Conservation (phyloP, 2,797 vertebrate genomes). For the Spea hammondii region DNA sequence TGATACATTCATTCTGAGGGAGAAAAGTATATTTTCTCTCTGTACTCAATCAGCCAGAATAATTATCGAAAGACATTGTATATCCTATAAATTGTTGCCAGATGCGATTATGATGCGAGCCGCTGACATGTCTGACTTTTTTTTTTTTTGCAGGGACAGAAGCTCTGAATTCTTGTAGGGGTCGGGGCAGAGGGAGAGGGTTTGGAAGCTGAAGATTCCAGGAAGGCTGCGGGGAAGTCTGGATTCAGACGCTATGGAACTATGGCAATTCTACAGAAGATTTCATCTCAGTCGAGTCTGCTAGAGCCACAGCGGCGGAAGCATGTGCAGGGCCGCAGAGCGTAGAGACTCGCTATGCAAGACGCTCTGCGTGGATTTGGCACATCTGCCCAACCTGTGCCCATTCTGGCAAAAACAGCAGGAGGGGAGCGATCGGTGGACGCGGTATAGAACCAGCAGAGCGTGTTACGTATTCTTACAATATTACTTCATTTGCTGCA, state of each 20-base stretch:
- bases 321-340: not conserved
- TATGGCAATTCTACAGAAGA: conserved; percentile 13
- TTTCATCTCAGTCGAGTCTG: not conserved
- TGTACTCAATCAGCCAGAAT: too few relatives aligned
- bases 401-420: not conserved
- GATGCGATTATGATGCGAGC: not conserved
- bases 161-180: conserved; percentile 42
- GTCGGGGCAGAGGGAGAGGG: conserved; percentile 48
- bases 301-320: not conserved
- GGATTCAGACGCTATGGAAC: conserved; percentile 26
- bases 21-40: too few relatives aligned
- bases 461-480: not conserved
- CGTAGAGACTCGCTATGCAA: conserved; percentile 14
- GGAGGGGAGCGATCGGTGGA: not conserved
- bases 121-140: not conserved
- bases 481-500: not conserved
- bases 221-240: conserved; percentile 3
- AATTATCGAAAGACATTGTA: too few relatives aligned
- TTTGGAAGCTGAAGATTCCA: conserved; percentile 40
- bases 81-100: too few relatives aligned
- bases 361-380: not conserved
- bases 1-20: too few relatives aligned
- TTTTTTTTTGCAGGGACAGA: conserved; percentile 31
- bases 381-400: conserved; percentile 2
- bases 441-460: not conserved